Evolutionary conservation across 2,888 invertebrate genomes (phyloP).

Genomic region (Euplagia quadripunctaria): DNA sequence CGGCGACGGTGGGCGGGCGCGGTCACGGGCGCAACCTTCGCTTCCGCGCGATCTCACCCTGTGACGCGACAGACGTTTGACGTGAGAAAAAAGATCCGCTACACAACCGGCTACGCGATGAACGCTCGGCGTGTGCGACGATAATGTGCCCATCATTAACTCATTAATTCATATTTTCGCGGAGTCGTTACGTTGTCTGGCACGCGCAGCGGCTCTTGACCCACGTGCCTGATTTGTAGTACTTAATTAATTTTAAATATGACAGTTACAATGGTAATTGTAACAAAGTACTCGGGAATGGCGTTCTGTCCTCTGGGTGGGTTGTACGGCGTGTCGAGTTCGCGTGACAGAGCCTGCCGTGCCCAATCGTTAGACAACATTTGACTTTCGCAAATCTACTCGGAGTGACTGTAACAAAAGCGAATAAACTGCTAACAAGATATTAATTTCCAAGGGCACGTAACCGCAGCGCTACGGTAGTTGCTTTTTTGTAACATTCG

Average conservation of each 20-base stretch:
- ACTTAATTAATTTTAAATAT: slow-evolving; percentile 36
- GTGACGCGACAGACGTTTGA: slow-evolving; percentile 63
- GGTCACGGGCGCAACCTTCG: slow-evolving; percentile 87
- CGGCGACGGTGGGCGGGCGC: slow-evolving; percentile 75
- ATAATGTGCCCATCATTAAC: slow-evolving; percentile 46
- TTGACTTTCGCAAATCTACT: slow-evolving; percentile 77
- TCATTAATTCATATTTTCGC: slow-evolving; percentile 45
- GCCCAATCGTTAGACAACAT: slow-evolving; percentile 79
- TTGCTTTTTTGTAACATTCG: slow-evolving; percentile 28
- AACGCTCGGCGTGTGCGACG: slow-evolving; percentile 54
- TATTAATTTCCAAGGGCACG: slow-evolving; percentile 66
- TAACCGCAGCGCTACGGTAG: slow-evolving; percentile 31
- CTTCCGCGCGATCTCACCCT: slow-evolving; percentile 80
- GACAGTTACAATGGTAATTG: slow-evolving; percentile 47
- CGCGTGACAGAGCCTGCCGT: slow-evolving; percentile 78
- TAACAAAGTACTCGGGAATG: slow-evolving; percentile 45
- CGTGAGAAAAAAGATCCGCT: slow-evolving; percentile 57
- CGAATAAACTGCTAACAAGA: slow-evolving; percentile 71
- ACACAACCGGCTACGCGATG: slow-evolving; percentile 64
- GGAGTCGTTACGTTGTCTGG: slow-evolving; percentile 33
- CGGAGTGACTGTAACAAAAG: slow-evolving; percentile 66
- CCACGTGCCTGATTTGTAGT: slow-evolving; percentile 43
- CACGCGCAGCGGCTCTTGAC: slow-evolving; percentile 33
- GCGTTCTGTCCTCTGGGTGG: slow-evolving; percentile 45
- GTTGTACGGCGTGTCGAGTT: slow-evolving; percentile 62